Conservation (phyloP, 2,797 vertebrate genomes). For the Cetoscarus ocellatus region DNA sequence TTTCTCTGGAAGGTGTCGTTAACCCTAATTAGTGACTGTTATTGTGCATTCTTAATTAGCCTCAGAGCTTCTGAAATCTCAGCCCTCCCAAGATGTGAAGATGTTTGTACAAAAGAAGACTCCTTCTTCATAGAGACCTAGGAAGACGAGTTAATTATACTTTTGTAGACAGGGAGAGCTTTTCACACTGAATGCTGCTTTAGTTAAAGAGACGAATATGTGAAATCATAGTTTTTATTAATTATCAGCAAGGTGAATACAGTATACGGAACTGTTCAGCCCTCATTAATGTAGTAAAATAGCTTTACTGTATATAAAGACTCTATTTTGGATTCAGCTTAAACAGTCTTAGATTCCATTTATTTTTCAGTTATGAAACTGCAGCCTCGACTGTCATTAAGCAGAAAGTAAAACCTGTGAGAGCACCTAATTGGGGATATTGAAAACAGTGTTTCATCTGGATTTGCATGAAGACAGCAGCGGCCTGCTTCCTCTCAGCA, state of each 20-base stretch:
- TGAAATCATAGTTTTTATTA: conserved; percentile 11
- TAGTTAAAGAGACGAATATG: conserved; percentile 22
- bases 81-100: conserved; percentile 22
- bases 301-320: not conserved
- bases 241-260: conserved; percentile 4
- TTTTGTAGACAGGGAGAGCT: conserved; percentile 9
- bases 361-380: not conserved
- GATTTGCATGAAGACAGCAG: conserved; percentile 44
- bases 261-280: not conserved
- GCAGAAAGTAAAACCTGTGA: conserved; percentile 19
- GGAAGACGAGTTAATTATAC: not conserved
- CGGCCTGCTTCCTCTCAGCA: conserved; percentile 44
- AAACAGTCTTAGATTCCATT: not conserved
- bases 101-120: conserved; percentile 1
- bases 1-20: conserved; percentile 30
- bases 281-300: not conserved
- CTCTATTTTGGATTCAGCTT: not conserved
- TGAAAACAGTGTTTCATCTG: conserved; percentile 43
- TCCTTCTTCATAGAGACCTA: not conserved
- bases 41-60: conserved; percentile 48
- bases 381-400: not conserved
- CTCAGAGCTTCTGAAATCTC: conserved; percentile 25
- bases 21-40: conserved; percentile 39
- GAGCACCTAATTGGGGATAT: conserved; percentile 37
- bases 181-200: conserved; percentile 5